Conservation (phyloP, 2,797 vertebrate species). For the Diplodus sargus region DNA sequence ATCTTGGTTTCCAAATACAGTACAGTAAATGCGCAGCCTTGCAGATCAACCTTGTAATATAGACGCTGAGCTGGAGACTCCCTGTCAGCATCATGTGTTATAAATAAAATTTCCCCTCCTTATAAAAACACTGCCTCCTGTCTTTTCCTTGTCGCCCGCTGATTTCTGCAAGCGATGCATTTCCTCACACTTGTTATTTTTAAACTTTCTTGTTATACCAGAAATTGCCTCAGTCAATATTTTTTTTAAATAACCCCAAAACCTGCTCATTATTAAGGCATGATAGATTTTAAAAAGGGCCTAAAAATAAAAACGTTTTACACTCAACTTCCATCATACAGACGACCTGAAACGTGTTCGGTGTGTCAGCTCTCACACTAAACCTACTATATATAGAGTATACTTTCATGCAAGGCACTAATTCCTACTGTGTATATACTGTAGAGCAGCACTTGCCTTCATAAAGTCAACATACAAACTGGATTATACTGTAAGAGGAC, state of each 20-base stretch:
- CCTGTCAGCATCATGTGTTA: slow-evolving; percentile 89
- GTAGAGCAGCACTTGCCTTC: slow-evolving; percentile 20
- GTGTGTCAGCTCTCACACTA: not conserved
- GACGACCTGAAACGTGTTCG: not conserved
- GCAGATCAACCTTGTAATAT: slow-evolving; percentile 89
- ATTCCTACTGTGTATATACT: not conserved
- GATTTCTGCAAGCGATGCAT: slow-evolving; percentile 17
- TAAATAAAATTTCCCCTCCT: slow-evolving; percentile 94
- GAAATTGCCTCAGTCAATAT: not conserved
- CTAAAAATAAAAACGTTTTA: too few species aligned
- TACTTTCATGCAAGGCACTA: not conserved
- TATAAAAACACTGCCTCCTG: slow-evolving; percentile 75
- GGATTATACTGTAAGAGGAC: slow-evolving; percentile 18
- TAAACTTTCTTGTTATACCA: not conserved
- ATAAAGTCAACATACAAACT: not conserved
- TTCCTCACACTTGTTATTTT: slow-evolving; percentile 22
- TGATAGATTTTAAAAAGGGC: not conserved
- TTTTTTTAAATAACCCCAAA: too few species aligned
- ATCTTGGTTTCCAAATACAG: slow-evolving; percentile 88
- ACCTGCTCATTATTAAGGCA: too few species aligned
- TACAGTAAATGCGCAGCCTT: slow-evolving; percentile 88
- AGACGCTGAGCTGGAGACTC: slow-evolving; percentile 85
- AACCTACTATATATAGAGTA: not conserved
- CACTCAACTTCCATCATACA: not conserved
- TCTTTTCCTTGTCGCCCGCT: slow-evolving; percentile 61